Conservation (phyloP, 2,888 invertebrate species). For the Drosophila cognata region DNA sequence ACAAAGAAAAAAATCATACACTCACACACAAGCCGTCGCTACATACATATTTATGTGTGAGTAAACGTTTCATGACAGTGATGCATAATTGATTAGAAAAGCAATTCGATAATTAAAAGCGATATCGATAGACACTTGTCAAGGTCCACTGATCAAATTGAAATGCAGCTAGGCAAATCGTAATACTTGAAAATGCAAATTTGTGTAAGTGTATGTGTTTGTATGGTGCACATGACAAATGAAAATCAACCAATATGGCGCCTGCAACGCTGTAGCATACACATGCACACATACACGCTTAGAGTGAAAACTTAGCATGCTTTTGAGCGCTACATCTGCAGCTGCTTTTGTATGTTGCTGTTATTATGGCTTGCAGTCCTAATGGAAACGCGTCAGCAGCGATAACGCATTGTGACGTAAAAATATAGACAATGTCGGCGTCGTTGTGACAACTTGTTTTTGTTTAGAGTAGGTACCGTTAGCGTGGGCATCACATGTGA, state of each 20-base stretch:
- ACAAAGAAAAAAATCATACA: slow-evolving; percentile 16
- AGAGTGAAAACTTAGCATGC: slow-evolving; percentile 48
- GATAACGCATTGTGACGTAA: slow-evolving; percentile 54
- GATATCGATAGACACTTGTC: slow-evolving; percentile 16
- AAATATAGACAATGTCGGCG: slow-evolving; percentile 34
- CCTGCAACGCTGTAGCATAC: slow-evolving; percentile 32
- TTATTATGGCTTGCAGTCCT: slow-evolving; percentile 50
- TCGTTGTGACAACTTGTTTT: slow-evolving; percentile 67
- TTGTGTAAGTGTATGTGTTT: neutral
- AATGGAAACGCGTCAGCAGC: slow-evolving; percentile 25
- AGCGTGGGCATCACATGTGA: slow-evolving; percentile 40
- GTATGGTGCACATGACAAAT: slow-evolving; percentile 56
- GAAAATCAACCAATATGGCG: slow-evolving; percentile 50
- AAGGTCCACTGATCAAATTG: slow-evolving; percentile 24
- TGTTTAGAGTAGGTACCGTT: slow-evolving; percentile 67
- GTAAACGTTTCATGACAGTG: slow-evolving; percentile 1
- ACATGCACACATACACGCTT: slow-evolving; percentile 15
- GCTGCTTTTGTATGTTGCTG: slow-evolving; percentile 37
- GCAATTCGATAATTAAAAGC: slow-evolving; percentile 17
- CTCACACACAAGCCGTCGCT: neutral
- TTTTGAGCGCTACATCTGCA: slow-evolving; percentile 51
- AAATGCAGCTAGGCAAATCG: slow-evolving; percentile 11
- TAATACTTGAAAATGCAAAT: slow-evolving; percentile 6
- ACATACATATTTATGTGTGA: neutral
- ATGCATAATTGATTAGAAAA: neutral